These are phyloP conservation scores for Trachelipus rathkii DNA, from an alignment of 1,140 invertebrate species.

Conservation along the genomic window DNA sequence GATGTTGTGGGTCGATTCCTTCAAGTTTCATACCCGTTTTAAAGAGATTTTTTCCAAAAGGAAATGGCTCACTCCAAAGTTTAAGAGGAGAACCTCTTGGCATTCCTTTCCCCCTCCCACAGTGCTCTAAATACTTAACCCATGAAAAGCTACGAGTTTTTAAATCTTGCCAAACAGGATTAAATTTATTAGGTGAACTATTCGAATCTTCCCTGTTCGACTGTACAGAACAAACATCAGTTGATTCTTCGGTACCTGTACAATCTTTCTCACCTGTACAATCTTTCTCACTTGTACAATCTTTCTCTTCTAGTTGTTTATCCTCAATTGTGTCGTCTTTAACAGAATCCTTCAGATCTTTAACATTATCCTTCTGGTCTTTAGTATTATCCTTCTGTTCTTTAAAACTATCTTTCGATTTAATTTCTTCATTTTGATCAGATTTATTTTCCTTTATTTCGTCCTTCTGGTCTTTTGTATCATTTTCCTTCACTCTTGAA, in stretches of 20 bases:
- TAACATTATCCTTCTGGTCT: neutral
- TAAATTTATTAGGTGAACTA: neutral
- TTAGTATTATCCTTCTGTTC: neutral
- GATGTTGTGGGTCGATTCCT: conserved; percentile 87
- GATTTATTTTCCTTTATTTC: neutral
- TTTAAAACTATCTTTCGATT: neutral
- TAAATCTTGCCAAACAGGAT: conserved; percentile 50
- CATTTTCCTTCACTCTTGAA: neutral
- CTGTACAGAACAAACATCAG: neutral
- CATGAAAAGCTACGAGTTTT: conserved; percentile 66
- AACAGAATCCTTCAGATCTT: neutral
- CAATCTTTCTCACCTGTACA: neutral
- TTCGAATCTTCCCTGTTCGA: neutral
- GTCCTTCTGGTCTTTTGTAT: neutral
- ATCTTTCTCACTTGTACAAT: neutral
- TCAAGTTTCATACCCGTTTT: conserved; percentile 83
- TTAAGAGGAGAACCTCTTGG: conserved; percentile 69
- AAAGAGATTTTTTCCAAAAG: conserved; percentile 56
- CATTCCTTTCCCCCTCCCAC: conserved; percentile 52
- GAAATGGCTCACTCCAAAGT: conserved; percentile 73
- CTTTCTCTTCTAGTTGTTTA: neutral
- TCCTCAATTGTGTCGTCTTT: conserved; percentile 4
- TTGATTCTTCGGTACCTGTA: neutral
- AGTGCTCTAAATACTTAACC: conserved; percentile 66
- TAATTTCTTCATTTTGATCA: neutral